Evolutionary conservation across 2,797 vertebrate species (phyloP), one percentile per base, ranked within the genome.

Genomic region (Amblyraja radiata): DNA sequence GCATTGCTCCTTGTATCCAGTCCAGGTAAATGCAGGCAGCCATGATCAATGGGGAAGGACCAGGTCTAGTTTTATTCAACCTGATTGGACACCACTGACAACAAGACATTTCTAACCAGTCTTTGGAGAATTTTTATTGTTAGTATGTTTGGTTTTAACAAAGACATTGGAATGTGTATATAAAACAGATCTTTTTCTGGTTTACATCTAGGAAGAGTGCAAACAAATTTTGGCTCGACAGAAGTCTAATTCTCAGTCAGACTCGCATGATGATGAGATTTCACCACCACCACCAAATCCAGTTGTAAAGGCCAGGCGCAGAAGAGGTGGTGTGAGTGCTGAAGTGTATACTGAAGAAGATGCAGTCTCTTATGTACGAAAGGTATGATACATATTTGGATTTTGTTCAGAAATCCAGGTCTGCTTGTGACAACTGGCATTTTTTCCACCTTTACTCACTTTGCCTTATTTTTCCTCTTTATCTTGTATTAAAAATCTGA

Each of bases 301-400:
- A 0, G 98, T 98, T 93, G 99, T 98, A 93, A 98, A 98, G 95
- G 98, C 97, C 2, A 97, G 98, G 0, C 96, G 97, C 93, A 96
- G 99, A 94, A 96, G 98, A 10, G 98, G 98, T 0, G 98, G 98
- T 0, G 98, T 99, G 96, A 99, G 98, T 0, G 98, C 98, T 0
- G 98, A 99, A 94, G 99, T 99, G 93, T 99, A 99, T 95, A 99
- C 99, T 0, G 99, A 99, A 94, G 99, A 99, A 93, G 99, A 99
- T n/a, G 99, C 98, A 0, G 98, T 98, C 94, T 98, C 98, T 94
- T 99, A 99, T 0, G 98, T 99, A 93, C 97, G 98, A 94, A 99
- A 99, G 98, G 99, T 99, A 96, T 95, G 63, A 39, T 21, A 2
- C n/a, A 1, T 4, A 32, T 71, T 90, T 73, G 11, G 3, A 63